Conservation (phyloP, 2,113 vertebrate genomes). For the Ammodytes dubius region DNA sequence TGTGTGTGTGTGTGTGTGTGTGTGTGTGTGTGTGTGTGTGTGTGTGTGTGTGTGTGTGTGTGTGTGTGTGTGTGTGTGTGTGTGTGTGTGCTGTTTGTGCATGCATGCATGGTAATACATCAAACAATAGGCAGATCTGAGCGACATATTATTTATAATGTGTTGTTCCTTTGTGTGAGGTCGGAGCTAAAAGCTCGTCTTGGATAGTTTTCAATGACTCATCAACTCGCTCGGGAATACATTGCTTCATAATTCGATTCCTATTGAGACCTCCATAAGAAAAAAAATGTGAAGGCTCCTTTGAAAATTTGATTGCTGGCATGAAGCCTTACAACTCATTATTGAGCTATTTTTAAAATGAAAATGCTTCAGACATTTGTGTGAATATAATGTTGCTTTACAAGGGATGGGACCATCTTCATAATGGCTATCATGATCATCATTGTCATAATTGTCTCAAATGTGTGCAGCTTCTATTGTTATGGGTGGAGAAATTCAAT, state of each 20-base stretch:
- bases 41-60: neutral
- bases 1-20: neutral
- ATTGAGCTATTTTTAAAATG: constrained; percentile 16
- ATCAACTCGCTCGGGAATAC: neutral
- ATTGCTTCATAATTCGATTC: constrained; percentile 24
- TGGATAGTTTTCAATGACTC: neutral
- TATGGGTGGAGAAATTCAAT: constrained; percentile 29
- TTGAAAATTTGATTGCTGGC: constrained; percentile 30
- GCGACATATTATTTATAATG: neutral
- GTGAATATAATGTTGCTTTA: neutral
- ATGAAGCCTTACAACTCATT: neutral
- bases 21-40: too few relatives aligned
- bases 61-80: neutral
- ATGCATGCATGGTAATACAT: neutral
- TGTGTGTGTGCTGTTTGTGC: neutral
- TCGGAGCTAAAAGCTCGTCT: neutral
- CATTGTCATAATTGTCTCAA: constrained; percentile 25
- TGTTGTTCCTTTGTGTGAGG: neutral
- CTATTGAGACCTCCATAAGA: constrained; percentile 14
- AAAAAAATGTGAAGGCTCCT: neutral
- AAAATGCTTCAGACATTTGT: neutral
- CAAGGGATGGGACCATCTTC: constrained; percentile 13
- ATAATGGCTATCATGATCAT: constrained; percentile 23
- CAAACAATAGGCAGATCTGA: constrained; percentile 15
- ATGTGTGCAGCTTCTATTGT: constrained; percentile 16